Evolutionary conservation across 2,113 vertebrate genomes (phyloP).

Genomic region (Oryzias woworae): DNA sequence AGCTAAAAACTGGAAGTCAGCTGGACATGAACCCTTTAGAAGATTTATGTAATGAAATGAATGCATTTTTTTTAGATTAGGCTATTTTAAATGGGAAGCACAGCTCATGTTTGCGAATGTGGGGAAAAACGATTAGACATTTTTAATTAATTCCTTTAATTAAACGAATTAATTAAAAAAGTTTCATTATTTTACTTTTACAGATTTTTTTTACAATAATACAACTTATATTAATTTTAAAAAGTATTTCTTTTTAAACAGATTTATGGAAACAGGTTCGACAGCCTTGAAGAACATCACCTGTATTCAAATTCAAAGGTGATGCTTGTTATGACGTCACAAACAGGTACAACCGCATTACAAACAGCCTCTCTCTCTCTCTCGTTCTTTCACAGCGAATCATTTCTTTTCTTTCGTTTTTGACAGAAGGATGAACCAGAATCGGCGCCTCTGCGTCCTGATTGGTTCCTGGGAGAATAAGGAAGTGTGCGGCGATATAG

Average conservation of each 20-base stretch:
- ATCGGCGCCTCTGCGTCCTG: background rate
- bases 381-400: too few species aligned
- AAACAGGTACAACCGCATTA: background rate
- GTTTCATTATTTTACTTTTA: too few species aligned
- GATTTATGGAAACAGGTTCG: background rate
- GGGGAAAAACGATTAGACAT: too few species aligned
- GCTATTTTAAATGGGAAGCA: background rate
- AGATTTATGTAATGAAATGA: background rate
- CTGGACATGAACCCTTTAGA: background rate
- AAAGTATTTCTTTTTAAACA: background rate
- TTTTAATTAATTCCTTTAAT: too few species aligned
- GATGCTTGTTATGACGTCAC: background rate
- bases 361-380: too few species aligned
- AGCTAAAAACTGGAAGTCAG: background rate
- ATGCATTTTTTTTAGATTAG: background rate
- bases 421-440: too few species aligned
- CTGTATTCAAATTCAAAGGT: too few species aligned
- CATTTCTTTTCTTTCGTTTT: too few species aligned
- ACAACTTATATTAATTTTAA: background rate
- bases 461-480: constrained; percentile 29
- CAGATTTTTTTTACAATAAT: background rate
- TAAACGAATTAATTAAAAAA: too few species aligned
- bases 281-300: too few species aligned
- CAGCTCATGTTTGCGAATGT: too few species aligned
- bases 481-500: constrained; percentile 38